Evolutionary conservation across 2,797 vertebrate species (phyloP).

Genomic region (Sebastes umbrosus): DNA sequence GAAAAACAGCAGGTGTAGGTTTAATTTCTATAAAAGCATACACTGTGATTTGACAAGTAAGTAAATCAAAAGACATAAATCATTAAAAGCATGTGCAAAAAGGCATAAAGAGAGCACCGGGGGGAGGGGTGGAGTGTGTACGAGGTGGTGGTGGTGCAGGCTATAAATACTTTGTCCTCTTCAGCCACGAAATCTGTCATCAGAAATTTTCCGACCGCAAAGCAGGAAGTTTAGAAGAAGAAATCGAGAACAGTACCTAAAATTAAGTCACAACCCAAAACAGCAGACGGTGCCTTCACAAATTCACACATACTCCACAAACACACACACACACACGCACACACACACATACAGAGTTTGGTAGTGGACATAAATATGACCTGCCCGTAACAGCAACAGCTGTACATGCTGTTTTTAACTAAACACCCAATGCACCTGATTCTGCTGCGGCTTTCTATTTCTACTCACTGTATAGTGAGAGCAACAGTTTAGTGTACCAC

Average conservation of each 20-base stretch:
- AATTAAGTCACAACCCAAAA: constrained; percentile 68
- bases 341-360: neutral
- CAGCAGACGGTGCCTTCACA: constrained; percentile 22
- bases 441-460: constrained; percentile 27
- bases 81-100: neutral
- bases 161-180: constrained; percentile 88
- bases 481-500: neutral
- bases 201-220: constrained; percentile 95
- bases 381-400: neutral
- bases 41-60: constrained; percentile 9
- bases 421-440: neutral
- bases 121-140: neutral
- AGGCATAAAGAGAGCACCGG: neutral
- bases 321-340: neutral
- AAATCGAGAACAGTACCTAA: constrained; percentile 85
- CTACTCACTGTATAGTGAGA: neutral
- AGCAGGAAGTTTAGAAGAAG: constrained; percentile 88
- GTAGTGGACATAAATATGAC: constrained; percentile 2
- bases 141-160: constrained; percentile 37
- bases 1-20: neutral
- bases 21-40: neutral
- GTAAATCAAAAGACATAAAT: neutral
- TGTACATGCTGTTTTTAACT: constrained; percentile 16
- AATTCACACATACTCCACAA: neutral
- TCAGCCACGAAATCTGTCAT: constrained; percentile 84